phyloP scores from a whole-genome alignment of 2,888 invertebrate genomes.

The Philereme vetulata region DNA sequence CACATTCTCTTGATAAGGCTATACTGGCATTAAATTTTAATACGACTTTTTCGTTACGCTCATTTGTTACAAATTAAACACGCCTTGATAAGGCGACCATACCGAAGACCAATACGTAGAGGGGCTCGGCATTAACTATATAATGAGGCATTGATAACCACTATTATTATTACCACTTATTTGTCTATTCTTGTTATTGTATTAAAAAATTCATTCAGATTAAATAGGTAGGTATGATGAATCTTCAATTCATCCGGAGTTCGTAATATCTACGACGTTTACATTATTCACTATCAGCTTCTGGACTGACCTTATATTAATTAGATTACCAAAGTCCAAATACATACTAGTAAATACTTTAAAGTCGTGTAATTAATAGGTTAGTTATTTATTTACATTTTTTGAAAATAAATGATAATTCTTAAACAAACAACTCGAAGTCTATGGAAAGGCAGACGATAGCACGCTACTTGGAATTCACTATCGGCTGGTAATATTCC shows the following conservation, averaged over 20 bases:
- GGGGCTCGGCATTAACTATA: slow-evolving; percentile 32
- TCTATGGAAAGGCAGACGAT: slow-evolving; percentile 6
- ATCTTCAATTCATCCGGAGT: too few relatives aligned
- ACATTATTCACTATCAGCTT: too few relatives aligned
- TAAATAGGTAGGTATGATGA: too few relatives aligned
- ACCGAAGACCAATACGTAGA: slow-evolving; percentile 21
- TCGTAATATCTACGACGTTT: too few relatives aligned
- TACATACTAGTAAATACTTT: too few relatives aligned
- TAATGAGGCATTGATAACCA: slow-evolving; percentile 1
- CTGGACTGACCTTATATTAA: too few relatives aligned
- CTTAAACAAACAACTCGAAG: slow-evolving; percentile 7
- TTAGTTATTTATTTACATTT: slow-evolving; percentile 13
- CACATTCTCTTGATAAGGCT: not conserved
- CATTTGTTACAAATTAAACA: not conserved
- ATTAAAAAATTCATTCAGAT: too few relatives aligned
- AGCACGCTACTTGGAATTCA: slow-evolving; percentile 17
- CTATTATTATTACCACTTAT: too few relatives aligned
- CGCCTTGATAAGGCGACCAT: not conserved
- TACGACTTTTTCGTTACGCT: not conserved
- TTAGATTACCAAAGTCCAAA: slow-evolving; percentile 25
- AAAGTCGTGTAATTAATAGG: slow-evolving; percentile 21
- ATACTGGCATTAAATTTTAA: not conserved
- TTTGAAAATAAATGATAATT: slow-evolving; percentile 24
- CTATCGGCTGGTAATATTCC: slow-evolving; percentile 33
- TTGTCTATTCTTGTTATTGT: too few relatives aligned